Conservation (phyloP, 2,113 vertebrate species). For the Halcyon senegalensis region DNA sequence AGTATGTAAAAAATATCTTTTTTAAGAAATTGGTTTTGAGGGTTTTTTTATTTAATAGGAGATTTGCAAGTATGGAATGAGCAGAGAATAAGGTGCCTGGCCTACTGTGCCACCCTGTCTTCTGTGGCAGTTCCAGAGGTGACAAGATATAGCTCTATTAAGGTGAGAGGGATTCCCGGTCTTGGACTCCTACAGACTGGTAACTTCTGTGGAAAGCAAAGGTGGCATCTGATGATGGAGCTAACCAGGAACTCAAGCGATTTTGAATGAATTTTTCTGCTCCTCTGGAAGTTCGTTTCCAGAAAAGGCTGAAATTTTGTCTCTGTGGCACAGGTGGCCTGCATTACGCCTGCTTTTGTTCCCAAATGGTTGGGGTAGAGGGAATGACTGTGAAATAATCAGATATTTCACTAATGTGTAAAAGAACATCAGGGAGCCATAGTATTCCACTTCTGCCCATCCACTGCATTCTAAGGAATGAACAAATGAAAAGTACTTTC, state of each 20-base stretch:
- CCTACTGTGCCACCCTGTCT: constrained; percentile 8
- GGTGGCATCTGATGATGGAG: background rate
- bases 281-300: background rate
- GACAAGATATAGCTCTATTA: constrained; percentile 16
- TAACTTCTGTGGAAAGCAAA: background rate
- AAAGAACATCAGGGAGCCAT: background rate
- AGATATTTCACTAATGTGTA: background rate
- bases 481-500: background rate
- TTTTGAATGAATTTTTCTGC: background rate
- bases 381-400: background rate
- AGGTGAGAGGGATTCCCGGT: constrained; percentile 36
- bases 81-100: constrained; percentile 1
- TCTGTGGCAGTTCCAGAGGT: constrained; percentile 32
- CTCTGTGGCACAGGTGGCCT: background rate
- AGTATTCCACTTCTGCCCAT: background rate
- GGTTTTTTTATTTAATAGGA: constrained; percentile 31
- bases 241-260: background rate
- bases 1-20: background rate
- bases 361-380: background rate
- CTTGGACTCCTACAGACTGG: background rate
- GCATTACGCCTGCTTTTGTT: background rate
- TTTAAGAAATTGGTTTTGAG: background rate
- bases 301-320: background rate
- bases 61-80: constrained; percentile 12
- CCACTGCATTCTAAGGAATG: background rate